Percentiles rank a stretch among this genome's conserved stretches.
These are phyloP conservation scores for Hippocampus mohnikei DNA, from an alignment of 2,113 vertebrate species.

Conservation along the genomic window DNA sequence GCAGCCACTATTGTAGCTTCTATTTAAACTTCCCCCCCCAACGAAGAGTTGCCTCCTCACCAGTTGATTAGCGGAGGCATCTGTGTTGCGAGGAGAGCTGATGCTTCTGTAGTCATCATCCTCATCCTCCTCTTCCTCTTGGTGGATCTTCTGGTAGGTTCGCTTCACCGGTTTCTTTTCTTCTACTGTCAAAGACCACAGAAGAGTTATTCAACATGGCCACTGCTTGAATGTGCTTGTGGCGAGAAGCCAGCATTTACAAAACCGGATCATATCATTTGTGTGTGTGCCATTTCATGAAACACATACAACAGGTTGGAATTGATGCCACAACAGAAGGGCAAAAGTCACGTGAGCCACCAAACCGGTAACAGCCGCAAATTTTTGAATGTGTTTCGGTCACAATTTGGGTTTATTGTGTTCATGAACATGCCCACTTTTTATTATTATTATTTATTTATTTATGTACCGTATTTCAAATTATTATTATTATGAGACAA, in stretches of 20 bases:
- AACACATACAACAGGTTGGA: background rate
- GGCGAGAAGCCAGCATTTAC: background rate
- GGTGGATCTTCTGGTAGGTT: conserved; percentile 89
- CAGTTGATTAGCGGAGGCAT: conserved; percentile 80
- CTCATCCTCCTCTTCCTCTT: conserved; percentile 90
- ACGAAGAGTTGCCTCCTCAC: conserved; percentile 58
- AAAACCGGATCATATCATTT: background rate
- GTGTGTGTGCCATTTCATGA: background rate
- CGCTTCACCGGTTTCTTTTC: conserved; percentile 90
- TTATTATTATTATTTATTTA: background rate
- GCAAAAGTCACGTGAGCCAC: background rate
- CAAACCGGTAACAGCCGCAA: background rate
- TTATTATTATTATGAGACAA: conserved; percentile 42
- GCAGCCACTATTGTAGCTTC: no score
- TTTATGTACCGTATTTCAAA: no score
- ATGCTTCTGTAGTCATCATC: conserved; percentile 93
- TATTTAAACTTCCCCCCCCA: no score
- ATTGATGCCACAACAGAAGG: background rate
- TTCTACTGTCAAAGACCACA: conserved; percentile 66
- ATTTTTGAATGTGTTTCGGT: background rate
- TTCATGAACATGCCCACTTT: background rate
- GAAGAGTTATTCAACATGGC: background rate
- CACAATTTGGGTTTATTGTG: background rate
- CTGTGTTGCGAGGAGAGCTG: conserved; percentile 79
- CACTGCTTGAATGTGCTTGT: background rate